A percentile compares a stretch with the other conserved stretches of the same genome.
These are phyloP conservation scores for Pomacea maculata DNA, from an alignment of 1,140 invertebrate genomes.

Conservation along the genomic window DNA sequence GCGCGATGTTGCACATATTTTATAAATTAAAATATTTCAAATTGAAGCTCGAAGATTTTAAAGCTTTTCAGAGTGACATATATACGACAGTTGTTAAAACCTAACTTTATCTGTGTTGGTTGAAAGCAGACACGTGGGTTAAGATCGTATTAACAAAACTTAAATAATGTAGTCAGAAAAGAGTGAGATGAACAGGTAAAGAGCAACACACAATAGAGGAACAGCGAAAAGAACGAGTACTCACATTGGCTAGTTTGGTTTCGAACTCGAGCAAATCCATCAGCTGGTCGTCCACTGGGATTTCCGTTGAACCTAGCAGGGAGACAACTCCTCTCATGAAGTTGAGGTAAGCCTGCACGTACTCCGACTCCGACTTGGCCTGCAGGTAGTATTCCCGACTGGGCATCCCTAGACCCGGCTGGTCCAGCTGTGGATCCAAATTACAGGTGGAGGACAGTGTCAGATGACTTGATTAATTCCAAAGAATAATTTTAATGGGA, in stretches of 20 bases:
- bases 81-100: no score
- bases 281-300: constrained; percentile 74
- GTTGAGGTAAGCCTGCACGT: constrained; percentile 76
- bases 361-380: constrained; percentile 65
- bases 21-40: no score
- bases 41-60: no score
- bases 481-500: background rate
- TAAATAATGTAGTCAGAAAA: no score
- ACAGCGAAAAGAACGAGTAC: constrained; percentile 68
- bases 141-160: no score
- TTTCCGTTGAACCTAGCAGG: constrained; percentile 74
- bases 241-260: constrained; percentile 80
- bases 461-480: background rate
- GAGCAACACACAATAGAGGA: no score
- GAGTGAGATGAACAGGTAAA: no score
- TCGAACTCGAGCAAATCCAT: constrained; percentile 79
- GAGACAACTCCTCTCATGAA: constrained; percentile 83
- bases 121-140: no score
- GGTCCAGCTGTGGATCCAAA: constrained; percentile 76
- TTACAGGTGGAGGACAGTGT: background rate
- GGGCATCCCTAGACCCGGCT: constrained; percentile 81
- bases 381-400: constrained; percentile 81
- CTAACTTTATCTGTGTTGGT: no score
- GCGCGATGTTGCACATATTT: no score
- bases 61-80: no score